A percentile compares a stretch with the other conserved stretches of the same genome.
These are phyloP conservation scores for Sclerurus mexicanus DNA, from an alignment of 2,113 vertebrate species.

Conservation along the genomic window DNA sequence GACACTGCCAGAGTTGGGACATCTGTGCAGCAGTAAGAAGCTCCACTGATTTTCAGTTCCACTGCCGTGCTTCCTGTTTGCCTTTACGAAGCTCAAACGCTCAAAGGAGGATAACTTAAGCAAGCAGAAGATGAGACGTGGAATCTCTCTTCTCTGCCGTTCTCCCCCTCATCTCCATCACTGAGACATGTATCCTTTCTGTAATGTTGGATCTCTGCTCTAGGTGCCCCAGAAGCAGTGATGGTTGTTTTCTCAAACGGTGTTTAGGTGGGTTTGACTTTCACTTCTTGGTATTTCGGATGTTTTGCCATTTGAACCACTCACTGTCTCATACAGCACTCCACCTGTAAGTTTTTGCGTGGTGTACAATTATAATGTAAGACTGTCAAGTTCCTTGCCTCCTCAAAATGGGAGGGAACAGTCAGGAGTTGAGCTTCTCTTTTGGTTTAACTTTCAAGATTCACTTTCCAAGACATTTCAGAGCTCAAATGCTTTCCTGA, in stretches of 20 bases:
- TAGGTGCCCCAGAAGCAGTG: not conserved
- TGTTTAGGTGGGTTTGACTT: not conserved
- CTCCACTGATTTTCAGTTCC: not conserved
- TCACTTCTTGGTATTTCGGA: not conserved
- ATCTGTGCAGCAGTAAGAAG: not conserved
- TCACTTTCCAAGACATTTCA: not conserved
- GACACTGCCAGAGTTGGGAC: rapidly evolving
- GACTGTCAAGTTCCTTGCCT: not conserved
- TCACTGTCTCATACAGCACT: not conserved
- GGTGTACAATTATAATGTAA: not conserved
- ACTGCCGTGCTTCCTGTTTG: not conserved
- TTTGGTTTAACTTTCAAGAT: not conserved
- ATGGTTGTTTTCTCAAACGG: not conserved
- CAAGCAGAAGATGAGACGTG: not conserved
- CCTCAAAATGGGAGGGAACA: not conserved
- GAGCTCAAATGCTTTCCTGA: not conserved
- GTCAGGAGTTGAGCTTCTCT: not conserved
- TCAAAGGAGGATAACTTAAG: not conserved
- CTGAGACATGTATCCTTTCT: not conserved
- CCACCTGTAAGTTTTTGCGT: not conserved
- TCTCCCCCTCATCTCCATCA: not conserved
- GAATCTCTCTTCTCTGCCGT: not conserved
- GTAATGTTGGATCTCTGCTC: not conserved
- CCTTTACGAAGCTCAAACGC: not conserved
- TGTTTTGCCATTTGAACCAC: not conserved